These are phyloP conservation scores for Tor tambroides DNA, from an alignment of 2,113 vertebrate genomes.

Conservation along the genomic window DNA sequence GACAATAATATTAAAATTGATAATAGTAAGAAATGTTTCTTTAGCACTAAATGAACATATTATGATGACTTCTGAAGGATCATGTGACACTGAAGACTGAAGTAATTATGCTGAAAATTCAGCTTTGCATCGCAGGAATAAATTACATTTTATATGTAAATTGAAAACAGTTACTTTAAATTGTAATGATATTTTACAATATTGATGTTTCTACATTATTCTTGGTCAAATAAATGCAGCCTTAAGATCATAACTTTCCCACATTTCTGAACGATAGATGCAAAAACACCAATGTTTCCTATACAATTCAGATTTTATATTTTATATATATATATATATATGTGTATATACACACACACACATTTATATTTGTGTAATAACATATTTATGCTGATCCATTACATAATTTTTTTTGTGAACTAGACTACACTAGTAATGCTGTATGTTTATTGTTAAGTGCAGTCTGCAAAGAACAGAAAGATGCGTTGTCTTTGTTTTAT, in stretches of 20 bases:
- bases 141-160: too few relatives aligned
- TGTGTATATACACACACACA: too few relatives aligned
- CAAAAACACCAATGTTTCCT: background rate
- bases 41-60: background rate
- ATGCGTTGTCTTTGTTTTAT: background rate
- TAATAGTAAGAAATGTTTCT: background rate
- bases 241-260: too few relatives aligned
- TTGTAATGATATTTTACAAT: background rate
- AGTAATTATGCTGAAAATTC: too few relatives aligned
- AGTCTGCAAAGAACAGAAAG: background rate
- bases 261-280: background rate
- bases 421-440: too few relatives aligned
- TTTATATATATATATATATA: too few relatives aligned
- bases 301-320: background rate
- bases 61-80: too few relatives aligned
- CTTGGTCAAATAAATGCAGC: background rate
- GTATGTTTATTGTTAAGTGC: background rate
- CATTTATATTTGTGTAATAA: too few relatives aligned
- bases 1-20: background rate
- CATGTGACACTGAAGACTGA: too few relatives aligned
- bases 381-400: too few relatives aligned
- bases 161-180: background rate
- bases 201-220: background rate
- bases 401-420: too few relatives aligned
- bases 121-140: too few relatives aligned